Evolutionary conservation across 2,888 invertebrate species (phyloP).

Genomic region (Hybos culiciformis): DNA sequence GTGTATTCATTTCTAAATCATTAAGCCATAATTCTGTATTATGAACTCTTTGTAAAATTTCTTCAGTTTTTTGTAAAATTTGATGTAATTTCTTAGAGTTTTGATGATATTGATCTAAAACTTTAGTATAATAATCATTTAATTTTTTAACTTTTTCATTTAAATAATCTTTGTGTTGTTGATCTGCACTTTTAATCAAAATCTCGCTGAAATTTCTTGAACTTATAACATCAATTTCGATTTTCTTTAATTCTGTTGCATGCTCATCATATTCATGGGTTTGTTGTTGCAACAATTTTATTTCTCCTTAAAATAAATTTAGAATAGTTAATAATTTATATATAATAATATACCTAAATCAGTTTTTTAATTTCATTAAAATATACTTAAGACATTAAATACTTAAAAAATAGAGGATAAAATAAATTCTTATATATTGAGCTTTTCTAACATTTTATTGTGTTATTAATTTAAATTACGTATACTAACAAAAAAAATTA

Average conservation of each 20-base stretch:
- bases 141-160: constrained; percentile 25
- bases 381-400: no score
- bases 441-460: no score
- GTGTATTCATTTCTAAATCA: constrained; percentile 46
- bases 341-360: no score
- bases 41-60: constrained; percentile 25
- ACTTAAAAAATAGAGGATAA: no score
- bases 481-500: no score
- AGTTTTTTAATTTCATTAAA: no score
- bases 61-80: constrained; percentile 25
- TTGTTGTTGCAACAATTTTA: constrained; percentile 15
- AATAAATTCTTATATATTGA: no score
- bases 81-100: constrained; percentile 25
- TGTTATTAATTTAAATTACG: no score
- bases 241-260: constrained; percentile 31
- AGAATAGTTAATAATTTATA: no score
- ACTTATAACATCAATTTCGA: constrained; percentile 35
- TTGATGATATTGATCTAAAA: constrained; percentile 25
- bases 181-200: constrained; percentile 29
- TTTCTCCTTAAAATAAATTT: no score
- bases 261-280: constrained; percentile 16
- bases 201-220: constrained; percentile 34
- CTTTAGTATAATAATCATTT: constrained; percentile 27
- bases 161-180: constrained; percentile 23
- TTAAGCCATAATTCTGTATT: constrained; percentile 47